Base-by-base conservation (phyloP, 2,888 invertebrate genomes). In the Mechanitis messenoides region DNA sequence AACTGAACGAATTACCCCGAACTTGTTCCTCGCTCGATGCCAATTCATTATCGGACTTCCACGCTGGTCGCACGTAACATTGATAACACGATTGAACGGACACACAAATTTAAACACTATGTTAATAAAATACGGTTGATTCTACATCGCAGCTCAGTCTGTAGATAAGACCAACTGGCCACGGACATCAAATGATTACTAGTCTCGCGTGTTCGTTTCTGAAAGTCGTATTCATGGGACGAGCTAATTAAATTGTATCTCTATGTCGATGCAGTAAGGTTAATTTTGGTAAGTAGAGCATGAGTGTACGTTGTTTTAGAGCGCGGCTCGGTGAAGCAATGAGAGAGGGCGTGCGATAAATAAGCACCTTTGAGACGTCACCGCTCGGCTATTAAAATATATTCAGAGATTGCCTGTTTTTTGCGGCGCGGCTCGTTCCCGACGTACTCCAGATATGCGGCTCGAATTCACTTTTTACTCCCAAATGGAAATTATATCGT, bases 281-380 rank as follows among this genome's bases (percentile, higher is more conserved):
- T 66, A 72, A 62, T 74, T 80, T 83, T 87, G 33, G 69, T 62
- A 58, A 67, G 69, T 63, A 35, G 47, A 7, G 20, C 35, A 60
- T 59, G 70, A 73, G 68, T 80, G 79, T 84, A 78, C 74, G 85
- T 83, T 85, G 83, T 86, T 87, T 82, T 74, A 75, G 77, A 79
- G 72, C 76, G 75, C 71, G 78, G 74, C 76, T 74, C 77, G 78
- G 75, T 75, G 81, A 85, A 84, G 89, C 89, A 88, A 88, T 87
- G 88, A 87, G 87, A 89, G 89, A 90, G 89, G 89, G 89, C 89
- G 89, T 87, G 82, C 86, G 86, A 90, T 89, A 88, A 89, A 89
- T 88, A 86, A 89, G 87, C 86, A 85, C 87, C 88, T 90, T 89
- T 87, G 87, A 83, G 85, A 85, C 84, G 85, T 87, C 88, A 86